Percentiles rank a stretch among this genome's conserved stretches.
Evolutionary conservation across 1,140 invertebrate species (phyloP).

Genomic region (Oncopeltus fasciatus): DNA sequence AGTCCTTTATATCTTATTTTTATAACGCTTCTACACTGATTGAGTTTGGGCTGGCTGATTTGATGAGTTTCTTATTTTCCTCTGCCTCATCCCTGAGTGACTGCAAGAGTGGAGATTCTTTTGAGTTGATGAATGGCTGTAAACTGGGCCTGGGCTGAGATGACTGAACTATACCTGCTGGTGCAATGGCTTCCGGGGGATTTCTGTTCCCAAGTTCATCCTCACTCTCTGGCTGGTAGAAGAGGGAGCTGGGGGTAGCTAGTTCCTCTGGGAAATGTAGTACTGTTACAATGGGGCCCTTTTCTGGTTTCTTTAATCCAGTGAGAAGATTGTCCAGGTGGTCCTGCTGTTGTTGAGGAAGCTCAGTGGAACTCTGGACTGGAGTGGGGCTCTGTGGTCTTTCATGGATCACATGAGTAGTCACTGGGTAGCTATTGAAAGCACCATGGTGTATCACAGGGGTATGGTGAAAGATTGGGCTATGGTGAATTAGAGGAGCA

Average conservation of each 20-base stretch:
- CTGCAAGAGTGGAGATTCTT: conserved; percentile 25
- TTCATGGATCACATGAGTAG: too few species aligned
- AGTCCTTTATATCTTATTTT: neutral
- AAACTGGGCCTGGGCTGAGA: conserved; percentile 22
- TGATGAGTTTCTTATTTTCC: conserved; percentile 10
- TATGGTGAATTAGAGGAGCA: too few species aligned
- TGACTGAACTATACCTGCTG: conserved; percentile 27
- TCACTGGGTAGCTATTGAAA: too few species aligned
- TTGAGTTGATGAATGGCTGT: conserved; percentile 25
- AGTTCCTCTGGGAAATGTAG: conserved; percentile 25
- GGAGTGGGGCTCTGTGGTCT: too few species aligned
- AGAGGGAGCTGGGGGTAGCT: conserved; percentile 21
- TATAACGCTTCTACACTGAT: conserved; percentile 15
- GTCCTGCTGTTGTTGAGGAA: neutral
- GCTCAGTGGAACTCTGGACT: neutral
- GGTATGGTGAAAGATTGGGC: too few species aligned
- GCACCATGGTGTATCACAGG: too few species aligned
- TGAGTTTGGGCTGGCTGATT: conserved; percentile 10
- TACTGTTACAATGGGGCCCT: conserved; percentile 20
- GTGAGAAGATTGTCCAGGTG: neutral
- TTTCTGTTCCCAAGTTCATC: conserved; percentile 23
- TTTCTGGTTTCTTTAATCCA: neutral
- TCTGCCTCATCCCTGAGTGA: conserved; percentile 24
- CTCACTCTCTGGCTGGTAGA: conserved; percentile 22
- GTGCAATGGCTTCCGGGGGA: conserved; percentile 24